Percentiles rank a stretch among this genome's conserved stretches.
phyloP scores from a whole-genome alignment of 2,113 vertebrate species.

The Sialia sialis region DNA sequence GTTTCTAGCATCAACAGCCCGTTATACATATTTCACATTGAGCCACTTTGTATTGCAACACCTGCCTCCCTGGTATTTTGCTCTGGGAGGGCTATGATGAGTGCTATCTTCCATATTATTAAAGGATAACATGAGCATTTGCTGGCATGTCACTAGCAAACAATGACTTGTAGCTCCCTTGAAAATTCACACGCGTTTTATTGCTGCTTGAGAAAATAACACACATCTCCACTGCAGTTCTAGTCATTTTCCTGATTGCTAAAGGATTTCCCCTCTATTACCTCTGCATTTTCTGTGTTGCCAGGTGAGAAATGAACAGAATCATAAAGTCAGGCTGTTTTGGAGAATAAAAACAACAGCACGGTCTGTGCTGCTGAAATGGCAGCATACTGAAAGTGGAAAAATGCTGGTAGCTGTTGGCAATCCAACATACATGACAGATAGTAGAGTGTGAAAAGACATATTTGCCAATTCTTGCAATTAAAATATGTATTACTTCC shows the following conservation, averaged over 20 bases:
- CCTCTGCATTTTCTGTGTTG: constrained; percentile 53
- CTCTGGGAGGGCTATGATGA: background rate
- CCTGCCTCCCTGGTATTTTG: background rate
- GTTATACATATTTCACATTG: background rate
- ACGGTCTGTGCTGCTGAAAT: background rate
- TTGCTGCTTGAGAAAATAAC: constrained; percentile 40
- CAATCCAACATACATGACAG: background rate
- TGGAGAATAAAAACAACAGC: constrained; percentile 4
- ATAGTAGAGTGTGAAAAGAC: background rate
- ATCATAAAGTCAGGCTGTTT: constrained; percentile 42
- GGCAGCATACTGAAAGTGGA: background rate
- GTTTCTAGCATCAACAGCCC: background rate
- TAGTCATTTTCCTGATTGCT: constrained; percentile 39
- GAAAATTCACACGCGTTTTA: constrained; percentile 27
- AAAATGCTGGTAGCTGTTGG: background rate
- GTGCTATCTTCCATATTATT: background rate
- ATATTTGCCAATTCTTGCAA: background rate
- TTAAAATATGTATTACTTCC: background rate
- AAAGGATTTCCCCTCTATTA: constrained; percentile 49
- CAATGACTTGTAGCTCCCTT: constrained; percentile 37
- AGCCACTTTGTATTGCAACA: background rate
- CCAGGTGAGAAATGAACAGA: constrained; percentile 64
- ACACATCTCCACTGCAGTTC: background rate
- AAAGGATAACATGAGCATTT: background rate
- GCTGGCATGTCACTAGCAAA: constrained; percentile 12